phyloP scores from a whole-genome alignment of 2,113 vertebrate genomes.

The Diphyllodes magnificus region DNA sequence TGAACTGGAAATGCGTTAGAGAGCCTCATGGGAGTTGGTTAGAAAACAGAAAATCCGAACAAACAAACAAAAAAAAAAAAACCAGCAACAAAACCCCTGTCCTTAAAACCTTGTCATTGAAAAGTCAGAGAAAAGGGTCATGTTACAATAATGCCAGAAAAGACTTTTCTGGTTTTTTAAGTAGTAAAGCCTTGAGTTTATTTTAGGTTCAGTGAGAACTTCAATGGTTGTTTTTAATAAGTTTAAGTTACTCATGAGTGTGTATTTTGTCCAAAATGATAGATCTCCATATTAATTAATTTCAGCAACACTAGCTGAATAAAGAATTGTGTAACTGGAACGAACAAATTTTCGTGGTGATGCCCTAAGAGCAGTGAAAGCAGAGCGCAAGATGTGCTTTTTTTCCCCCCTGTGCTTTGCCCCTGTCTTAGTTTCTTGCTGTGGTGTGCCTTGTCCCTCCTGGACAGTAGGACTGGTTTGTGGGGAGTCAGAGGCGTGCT shows the following conservation, averaged over 20 bases:
- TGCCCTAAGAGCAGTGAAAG: neutral
- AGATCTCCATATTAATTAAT: neutral
- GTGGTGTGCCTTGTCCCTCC: neutral
- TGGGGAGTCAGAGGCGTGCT: neutral
- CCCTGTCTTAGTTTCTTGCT: neutral
- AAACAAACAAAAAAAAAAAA: neutral
- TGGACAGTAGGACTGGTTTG: neutral
- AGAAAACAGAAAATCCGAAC: neutral
- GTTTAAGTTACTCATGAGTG: neutral
- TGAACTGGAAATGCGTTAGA: neutral
- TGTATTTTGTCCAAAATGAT: neutral
- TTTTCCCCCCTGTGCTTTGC: neutral
- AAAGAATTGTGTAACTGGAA: neutral
- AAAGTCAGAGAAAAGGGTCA: neutral
- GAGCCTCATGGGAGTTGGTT: neutral
- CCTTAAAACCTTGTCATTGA: neutral
- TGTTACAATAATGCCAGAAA: neutral
- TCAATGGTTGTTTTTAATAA: neutral
- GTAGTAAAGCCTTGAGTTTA: neutral
- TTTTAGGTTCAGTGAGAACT: neutral
- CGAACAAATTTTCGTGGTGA: neutral
- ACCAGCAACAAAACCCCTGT: fast-evolving
- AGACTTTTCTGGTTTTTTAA: neutral
- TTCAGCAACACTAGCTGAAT: neutral
- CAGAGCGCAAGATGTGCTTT: neutral